A percentile compares a stretch with the other conserved stretches of the same genome.
Conservation (phyloP, 1,140 invertebrate genomes). For the Drosophila truncata region DNA sequence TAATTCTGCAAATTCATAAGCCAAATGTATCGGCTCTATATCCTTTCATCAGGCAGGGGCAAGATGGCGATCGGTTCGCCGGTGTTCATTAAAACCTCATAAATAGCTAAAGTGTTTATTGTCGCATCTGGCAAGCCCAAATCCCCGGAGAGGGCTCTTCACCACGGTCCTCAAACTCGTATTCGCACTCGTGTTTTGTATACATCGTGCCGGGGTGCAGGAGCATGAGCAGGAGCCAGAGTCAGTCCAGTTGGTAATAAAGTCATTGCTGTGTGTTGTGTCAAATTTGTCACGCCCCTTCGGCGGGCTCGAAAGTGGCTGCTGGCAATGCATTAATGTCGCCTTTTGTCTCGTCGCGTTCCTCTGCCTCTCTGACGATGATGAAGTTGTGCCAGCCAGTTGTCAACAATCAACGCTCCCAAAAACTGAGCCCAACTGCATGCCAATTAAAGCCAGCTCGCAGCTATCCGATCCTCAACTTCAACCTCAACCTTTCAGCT, state of each 20-base stretch:
- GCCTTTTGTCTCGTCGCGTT: constrained; percentile 69
- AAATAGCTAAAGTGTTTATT: constrained; percentile 83
- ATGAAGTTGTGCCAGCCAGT: constrained; percentile 79
- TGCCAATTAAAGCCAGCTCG: constrained; percentile 68
- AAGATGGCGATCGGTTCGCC: constrained; percentile 56
- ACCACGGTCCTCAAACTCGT: constrained; percentile 54
- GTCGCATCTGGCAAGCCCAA: constrained; percentile 70
- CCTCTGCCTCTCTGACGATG: constrained; percentile 42
- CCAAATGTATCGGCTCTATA: constrained; percentile 63
- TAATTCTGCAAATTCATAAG: constrained; percentile 83
- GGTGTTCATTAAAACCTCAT: constrained; percentile 82
- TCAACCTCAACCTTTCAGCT: constrained; percentile 50
- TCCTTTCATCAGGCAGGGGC: constrained; percentile 72
- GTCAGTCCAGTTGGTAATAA: constrained; percentile 75
- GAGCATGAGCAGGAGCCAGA: constrained; percentile 28
- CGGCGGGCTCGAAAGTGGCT: constrained; percentile 58
- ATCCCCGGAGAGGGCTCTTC: constrained; percentile 62
- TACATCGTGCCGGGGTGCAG: constrained; percentile 12
- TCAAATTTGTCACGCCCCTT: constrained; percentile 84
- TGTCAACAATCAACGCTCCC: constrained; percentile 68
- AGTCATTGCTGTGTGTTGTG: constrained; percentile 74
- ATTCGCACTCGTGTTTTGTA: constrained; percentile 51
- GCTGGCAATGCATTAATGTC: constrained; percentile 79
- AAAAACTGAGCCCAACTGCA: constrained; percentile 58
- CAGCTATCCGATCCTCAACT: constrained; percentile 57